Base-by-base conservation (phyloP, 2,113 vertebrate species). In the Atractosteus spatula region DNA sequence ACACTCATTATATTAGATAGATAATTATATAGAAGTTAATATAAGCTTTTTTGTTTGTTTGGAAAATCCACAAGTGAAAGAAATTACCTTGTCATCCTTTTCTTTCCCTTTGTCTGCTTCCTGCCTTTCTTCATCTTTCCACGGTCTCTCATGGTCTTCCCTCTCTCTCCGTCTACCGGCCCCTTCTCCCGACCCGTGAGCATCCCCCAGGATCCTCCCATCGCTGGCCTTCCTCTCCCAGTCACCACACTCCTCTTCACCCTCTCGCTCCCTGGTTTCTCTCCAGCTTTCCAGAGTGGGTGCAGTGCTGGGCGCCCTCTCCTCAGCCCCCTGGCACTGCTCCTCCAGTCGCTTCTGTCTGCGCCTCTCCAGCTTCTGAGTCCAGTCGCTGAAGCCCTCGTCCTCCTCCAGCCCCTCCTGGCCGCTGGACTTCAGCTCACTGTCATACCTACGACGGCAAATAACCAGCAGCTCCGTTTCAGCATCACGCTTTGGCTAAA, bases 301-400 rank as follows among this genome's bases (percentile, higher is more conserved):
- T n/a, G 70, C 5, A 10, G 55, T 13, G 76, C 79, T 71, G 69
- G 75, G 14, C 55, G 73, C 70, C 5, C 74, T 70, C 16, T 82
- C 78, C 2, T 83, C 69, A 5, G 78, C 79, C 56, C 68, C 82
- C n/a, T 41, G 66, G 57, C 62, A 57, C 2, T 80, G 85, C 67
- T 89, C 82, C 0, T 64, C 55, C 66, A 78, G 90, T 2, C 80
- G 86, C 75, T 69, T 85, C 79, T 84, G 92, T 11, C 69, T 90
- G 29, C 80, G 88, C 63, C 82, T 92, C 83, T 92, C 93, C 0
- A 92, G 54, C 75, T 89, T 94, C 83, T 96, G 95, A 51, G 91
- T 93, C 95, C 95, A 97, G 84, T 96, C 95, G 0, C 95, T 90
- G 81, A 97, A 97, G 2, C 95, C 95, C 68, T 98, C 95, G 0